Base-by-base conservation (phyloP, 1,140 invertebrate genomes). In the Rhagoletis zephyria region DNA sequence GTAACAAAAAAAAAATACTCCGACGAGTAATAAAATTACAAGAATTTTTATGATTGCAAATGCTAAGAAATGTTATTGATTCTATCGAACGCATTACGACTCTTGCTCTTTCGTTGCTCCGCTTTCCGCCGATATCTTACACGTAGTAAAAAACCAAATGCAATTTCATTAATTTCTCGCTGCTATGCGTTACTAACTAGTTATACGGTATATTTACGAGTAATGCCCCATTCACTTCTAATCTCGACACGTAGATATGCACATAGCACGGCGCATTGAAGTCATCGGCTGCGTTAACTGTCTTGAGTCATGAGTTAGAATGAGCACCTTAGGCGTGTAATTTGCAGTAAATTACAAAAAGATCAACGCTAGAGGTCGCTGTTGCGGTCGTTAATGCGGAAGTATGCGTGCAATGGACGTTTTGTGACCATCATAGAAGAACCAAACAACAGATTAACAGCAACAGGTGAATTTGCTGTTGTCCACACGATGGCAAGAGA, bases 291-390 rank as follows among this genome's bases (percentile, higher is more conserved):
- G 70, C 45, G 70, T 74, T 48, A 48, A 74, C 10, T 48, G 70
- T 16, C 14, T 4, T 48, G 12, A 74, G 65, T 10, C 10, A 30
- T 30, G 12, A 42, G 67, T 7, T 4, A 48, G 45, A 77, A 48
- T n/a, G 16, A 81, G 45, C 9, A 30, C 74, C 74, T 59, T 7
- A 4, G n/a, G 74, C 74, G 51, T 81, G 48, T 81, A 81, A 81
- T 81, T 81, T 81, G 74, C 74, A 81, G 74, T 81, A 81, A 81
- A 81, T 81, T 81, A 81, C 74, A 10, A 30, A 30, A 81, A 81
- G 74, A 81, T 81, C 74, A 81, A 56, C 74, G 74, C 48, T 81
- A 81, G 48, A 81, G 74, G 74, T 81, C 74, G 48, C 48, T 81
- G 70, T 5, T 77, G 48, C 16, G 16, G 74, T 56, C 6, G 48